Percentiles rank a stretch among this genome's conserved stretches.
Conservation (phyloP, 2,888 invertebrate species). For the Stenichneumon culpator region DNA sequence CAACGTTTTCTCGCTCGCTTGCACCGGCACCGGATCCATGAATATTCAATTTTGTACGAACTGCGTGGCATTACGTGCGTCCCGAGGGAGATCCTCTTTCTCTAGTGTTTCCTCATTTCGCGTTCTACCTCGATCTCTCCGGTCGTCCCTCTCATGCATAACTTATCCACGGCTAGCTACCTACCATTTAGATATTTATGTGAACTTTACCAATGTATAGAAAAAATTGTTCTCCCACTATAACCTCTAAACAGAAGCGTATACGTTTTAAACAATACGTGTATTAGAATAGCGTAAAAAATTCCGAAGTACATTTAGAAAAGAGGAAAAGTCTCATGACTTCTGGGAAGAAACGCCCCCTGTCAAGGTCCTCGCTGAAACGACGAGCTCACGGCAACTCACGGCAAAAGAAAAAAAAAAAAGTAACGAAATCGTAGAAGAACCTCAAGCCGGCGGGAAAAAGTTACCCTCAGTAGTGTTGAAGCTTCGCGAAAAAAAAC, state of each 20-base stretch:
- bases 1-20: conserved; percentile 25
- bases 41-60: conserved; percentile 7
- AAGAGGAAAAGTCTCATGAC: neutral
- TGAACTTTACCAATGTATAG: neutral
- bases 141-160: conserved; percentile 6
- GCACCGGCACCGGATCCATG: neutral
- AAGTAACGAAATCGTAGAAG: neutral
- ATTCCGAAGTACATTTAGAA: neutral
- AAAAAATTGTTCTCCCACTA: neutral
- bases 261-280: neutral
- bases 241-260: neutral
- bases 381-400: neutral
- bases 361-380: neutral
- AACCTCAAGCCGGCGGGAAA: neutral
- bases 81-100: neutral
- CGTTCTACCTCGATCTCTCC: neutral
- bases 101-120: conserved; percentile 6
- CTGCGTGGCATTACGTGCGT: neutral
- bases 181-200: neutral
- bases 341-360: neutral
- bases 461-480: conserved; percentile 4
- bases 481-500: neutral
- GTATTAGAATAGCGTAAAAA: neutral
- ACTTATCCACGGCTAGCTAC: neutral
- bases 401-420: neutral